These are phyloP conservation scores for Rhopilema esculentum DNA, from an alignment of 30 jellyfish, hydroid and myxozoan genomes.

Conservation along the genomic window DNA sequence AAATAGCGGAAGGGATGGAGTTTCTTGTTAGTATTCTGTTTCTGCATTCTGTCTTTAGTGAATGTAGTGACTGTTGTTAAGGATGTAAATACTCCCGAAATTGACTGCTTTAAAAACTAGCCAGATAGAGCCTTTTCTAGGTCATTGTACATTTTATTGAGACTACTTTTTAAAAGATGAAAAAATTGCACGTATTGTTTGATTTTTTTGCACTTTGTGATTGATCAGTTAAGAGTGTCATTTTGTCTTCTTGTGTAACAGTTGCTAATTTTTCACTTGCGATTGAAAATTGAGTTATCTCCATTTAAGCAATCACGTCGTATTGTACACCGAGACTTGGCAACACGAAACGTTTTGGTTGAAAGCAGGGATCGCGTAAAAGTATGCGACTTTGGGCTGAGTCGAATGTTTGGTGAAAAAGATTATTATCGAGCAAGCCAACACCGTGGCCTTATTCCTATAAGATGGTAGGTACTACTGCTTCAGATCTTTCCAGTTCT, in stretches of 20 bases:
- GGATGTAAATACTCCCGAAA: too few species aligned
- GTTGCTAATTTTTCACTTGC: background rate
- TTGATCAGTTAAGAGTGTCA: too few species aligned
- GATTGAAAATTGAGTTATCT: background rate
- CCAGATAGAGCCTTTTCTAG: too few species aligned
- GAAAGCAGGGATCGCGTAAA: constrained; percentile 71
- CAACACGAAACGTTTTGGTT: constrained; percentile 73
- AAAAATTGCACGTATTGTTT: too few species aligned
- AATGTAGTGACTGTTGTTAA: too few species aligned
- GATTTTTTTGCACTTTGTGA: too few species aligned
- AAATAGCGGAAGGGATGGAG: constrained; percentile 80
- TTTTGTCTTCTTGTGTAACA: too few species aligned
- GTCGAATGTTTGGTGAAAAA: constrained; percentile 67
- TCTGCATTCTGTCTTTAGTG: too few species aligned
- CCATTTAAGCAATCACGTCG: constrained; percentile 48
- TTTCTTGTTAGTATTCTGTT: constrained; percentile 33
- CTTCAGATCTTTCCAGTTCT: background rate
- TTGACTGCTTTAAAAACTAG: too few species aligned
- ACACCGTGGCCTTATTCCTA: constrained; percentile 37
- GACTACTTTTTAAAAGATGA: too few species aligned
- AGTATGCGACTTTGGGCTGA: constrained; percentile 64
- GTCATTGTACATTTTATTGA: too few species aligned
- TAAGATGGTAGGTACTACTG: constrained; percentile 55
- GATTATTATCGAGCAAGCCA: constrained; percentile 47
- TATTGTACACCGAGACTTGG: constrained; percentile 79